Conservation (phyloP, 2,888 invertebrate species). For the Drosophila sordidula region DNA sequence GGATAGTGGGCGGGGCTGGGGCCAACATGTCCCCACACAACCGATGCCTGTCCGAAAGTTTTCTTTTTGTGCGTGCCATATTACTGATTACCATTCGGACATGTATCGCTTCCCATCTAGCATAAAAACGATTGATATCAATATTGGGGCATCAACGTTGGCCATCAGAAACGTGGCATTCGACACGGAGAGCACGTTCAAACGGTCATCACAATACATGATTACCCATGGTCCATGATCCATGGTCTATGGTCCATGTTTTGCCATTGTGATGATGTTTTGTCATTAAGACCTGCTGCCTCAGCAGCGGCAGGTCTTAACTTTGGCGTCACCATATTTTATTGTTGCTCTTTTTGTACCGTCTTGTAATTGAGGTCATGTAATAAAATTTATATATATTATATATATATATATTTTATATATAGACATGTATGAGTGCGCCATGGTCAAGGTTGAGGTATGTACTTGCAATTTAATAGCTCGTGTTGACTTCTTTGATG, state of each 20-base stretch:
- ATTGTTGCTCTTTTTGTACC: constrained; percentile 39
- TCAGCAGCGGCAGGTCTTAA: constrained; percentile 26
- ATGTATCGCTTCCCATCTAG: constrained; percentile 47
- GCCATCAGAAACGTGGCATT: constrained; percentile 42
- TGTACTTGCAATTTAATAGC: constrained; percentile 36
- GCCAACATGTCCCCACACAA: constrained; percentile 16
- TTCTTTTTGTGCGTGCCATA: constrained; percentile 52
- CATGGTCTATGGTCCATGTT: constrained; percentile 12
- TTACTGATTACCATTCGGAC: constrained; percentile 55
- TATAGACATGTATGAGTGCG: neutral
- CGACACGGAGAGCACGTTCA: constrained; percentile 25
- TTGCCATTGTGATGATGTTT: constrained; percentile 54
- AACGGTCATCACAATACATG: constrained; percentile 23
- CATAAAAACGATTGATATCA: constrained; percentile 79
- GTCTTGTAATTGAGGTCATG: constrained; percentile 63
- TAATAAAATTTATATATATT: constrained; percentile 49
- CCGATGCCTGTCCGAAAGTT: constrained; percentile 33
- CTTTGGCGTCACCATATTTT: constrained; percentile 40
- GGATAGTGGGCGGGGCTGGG: neutral
- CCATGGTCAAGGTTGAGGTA: constrained; percentile 24
- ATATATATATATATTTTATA: constrained; percentile 5
- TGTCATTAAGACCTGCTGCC: constrained; percentile 62
- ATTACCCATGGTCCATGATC: constrained; percentile 8
- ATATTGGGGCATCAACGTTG: constrained; percentile 65
- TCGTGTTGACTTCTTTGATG: constrained; percentile 33